These are phyloP conservation scores for Alethe castanea DNA, from an alignment of 2,113 vertebrate genomes.

Conservation along the genomic window DNA sequence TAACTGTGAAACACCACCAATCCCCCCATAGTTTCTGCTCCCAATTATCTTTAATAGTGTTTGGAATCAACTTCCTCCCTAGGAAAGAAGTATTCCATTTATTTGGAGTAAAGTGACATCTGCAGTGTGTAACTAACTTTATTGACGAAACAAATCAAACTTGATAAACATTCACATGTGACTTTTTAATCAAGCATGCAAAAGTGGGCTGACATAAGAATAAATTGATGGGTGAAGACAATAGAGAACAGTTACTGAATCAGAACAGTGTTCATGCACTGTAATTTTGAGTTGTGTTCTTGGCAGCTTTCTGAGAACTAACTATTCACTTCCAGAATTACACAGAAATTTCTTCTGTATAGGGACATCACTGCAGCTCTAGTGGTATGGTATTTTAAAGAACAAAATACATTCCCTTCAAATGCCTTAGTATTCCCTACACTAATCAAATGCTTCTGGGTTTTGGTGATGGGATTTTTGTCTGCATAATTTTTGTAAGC, in stretches of 20 bases:
- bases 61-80: background rate
- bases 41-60: background rate
- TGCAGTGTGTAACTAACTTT: background rate
- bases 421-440: background rate
- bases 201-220: background rate
- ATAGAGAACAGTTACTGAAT: background rate
- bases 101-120: background rate
- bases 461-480: background rate
- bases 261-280: background rate
- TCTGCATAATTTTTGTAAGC: background rate
- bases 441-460: background rate
- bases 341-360: background rate
- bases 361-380: background rate
- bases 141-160: background rate
- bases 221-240: background rate
- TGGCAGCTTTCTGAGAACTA: background rate
- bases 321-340: background rate
- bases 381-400: background rate
- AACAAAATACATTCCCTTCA: background rate
- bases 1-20: background rate
- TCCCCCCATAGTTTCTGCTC: background rate
- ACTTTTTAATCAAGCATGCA: background rate
- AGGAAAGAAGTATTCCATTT: background rate
- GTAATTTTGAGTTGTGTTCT: background rate
- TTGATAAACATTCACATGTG: background rate